phyloP scores from a whole-genome alignment of 23 tunicate genomes.

The Halocynthia aurantium region DNA sequence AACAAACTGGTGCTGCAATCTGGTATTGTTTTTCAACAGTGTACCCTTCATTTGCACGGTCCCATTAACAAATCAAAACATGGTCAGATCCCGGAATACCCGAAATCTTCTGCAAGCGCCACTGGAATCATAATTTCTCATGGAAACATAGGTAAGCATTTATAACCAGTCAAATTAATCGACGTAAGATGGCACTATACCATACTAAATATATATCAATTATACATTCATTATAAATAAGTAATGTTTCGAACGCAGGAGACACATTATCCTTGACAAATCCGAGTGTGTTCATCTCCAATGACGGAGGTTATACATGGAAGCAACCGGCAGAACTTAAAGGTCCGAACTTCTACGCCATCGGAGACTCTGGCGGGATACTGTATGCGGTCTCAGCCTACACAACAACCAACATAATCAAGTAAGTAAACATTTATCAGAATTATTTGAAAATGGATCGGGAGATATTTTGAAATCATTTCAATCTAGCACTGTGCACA shows the following conservation, averaged over 20 bases:
- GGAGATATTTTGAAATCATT: neutral
- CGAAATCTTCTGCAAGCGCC: slow-evolving; percentile 57
- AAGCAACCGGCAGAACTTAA: slow-evolving; percentile 45
- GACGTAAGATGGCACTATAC: too few relatives aligned
- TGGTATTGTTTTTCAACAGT: slow-evolving; percentile 37
- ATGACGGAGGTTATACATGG: slow-evolving; percentile 97
- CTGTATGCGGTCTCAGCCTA: slow-evolving; percentile 52
- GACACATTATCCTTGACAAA: slow-evolving; percentile 71
- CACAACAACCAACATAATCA: slow-evolving; percentile 18
- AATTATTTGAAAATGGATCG: neutral
- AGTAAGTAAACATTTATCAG: slow-evolving; percentile 24
- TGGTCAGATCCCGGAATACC: slow-evolving; percentile 45
- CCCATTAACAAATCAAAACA: slow-evolving; percentile 62
- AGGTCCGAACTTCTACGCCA: slow-evolving; percentile 90
- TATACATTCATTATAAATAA: too few relatives aligned
- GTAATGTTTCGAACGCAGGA: slow-evolving; percentile 21
- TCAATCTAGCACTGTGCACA: too few relatives aligned
- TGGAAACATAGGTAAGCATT: slow-evolving; percentile 81
- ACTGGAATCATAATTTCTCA: slow-evolving; percentile 93
- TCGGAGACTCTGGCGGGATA: slow-evolving; percentile 88
- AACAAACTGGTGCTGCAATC: neutral
- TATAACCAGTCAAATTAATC: too few relatives aligned
- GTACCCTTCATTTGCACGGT: slow-evolving; percentile 88
- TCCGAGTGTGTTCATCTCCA: slow-evolving; percentile 68
- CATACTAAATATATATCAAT: too few relatives aligned